phyloP scores from a whole-genome alignment of 2,113 vertebrate species.

The Pelodiscus sinensis region DNA sequence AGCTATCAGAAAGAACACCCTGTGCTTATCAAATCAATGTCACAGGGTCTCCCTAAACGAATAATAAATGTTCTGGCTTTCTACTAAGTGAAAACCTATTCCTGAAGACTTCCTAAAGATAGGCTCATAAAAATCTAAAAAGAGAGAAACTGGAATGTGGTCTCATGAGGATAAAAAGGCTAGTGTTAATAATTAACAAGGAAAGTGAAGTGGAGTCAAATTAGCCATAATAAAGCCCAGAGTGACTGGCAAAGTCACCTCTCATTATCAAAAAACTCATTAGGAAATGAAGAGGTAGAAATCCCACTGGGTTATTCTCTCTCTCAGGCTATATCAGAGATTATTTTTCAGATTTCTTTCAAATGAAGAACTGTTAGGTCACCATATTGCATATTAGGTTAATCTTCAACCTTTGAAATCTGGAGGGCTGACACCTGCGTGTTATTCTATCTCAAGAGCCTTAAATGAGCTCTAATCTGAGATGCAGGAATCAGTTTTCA shows the following conservation, averaged over 20 bases:
- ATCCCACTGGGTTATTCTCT: slow-evolving; percentile 84
- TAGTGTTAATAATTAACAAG: slow-evolving; percentile 96
- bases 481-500: slow-evolving; percentile 53
- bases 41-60: slow-evolving; percentile 58
- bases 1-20: slow-evolving; percentile 55
- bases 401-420: slow-evolving; percentile 80
- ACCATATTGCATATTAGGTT: slow-evolving; percentile 79
- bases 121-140: slow-evolving; percentile 72
- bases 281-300: slow-evolving; percentile 88
- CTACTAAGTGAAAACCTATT: slow-evolving; percentile 72
- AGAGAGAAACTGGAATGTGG: slow-evolving; percentile 77
- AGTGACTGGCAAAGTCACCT: slow-evolving; percentile 88
- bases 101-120: slow-evolving; percentile 70
- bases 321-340: slow-evolving; percentile 76
- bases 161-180: slow-evolving; percentile 93
- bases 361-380: slow-evolving; percentile 80
- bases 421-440: slow-evolving; percentile 69
- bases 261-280: slow-evolving; percentile 90
- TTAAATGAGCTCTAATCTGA: slow-evolving; percentile 72
- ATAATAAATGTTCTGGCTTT: slow-evolving; percentile 71
- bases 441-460: slow-evolving; percentile 66
- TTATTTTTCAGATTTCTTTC: slow-evolving; percentile 84
- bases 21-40: slow-evolving; percentile 70
- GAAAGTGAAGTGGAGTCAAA: slow-evolving; percentile 90
- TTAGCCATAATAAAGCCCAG: slow-evolving; percentile 96